Conservation (phyloP, 2,113 vertebrate species). For the Pedionomus torquatus region DNA sequence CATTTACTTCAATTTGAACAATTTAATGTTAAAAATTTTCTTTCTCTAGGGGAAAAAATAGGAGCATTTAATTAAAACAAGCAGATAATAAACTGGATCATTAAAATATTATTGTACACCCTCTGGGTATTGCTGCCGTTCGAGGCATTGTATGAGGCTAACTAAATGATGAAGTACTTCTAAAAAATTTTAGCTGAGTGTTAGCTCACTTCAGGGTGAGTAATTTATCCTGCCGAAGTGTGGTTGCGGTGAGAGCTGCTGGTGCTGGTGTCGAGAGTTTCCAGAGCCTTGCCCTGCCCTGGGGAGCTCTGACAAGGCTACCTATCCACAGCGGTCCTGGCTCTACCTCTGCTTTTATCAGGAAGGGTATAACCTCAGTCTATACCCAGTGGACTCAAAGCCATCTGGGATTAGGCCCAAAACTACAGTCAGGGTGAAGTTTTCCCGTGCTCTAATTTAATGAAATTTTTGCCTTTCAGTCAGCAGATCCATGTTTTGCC, state of each 20-base stretch:
- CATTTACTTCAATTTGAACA: slow-evolving; percentile 30
- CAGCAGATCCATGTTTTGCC: not conserved
- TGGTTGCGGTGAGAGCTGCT: not conserved
- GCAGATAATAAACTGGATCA: slow-evolving; percentile 18
- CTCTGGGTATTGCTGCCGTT: not conserved
- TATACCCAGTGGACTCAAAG: not conserved
- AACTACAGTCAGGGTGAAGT: not conserved
- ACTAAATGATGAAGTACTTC: not conserved
- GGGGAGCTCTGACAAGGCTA: not conserved
- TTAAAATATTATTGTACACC: slow-evolving; percentile 7
- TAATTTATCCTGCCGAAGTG: not conserved
- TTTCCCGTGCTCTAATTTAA: accelerated
- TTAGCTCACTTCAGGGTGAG: not conserved
- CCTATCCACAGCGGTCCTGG: not conserved
- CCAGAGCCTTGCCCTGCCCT: accelerated
- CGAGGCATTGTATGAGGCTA: not conserved
- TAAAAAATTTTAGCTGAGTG: not conserved
- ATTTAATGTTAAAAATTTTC: not conserved
- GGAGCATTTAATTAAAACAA: slow-evolving; percentile 41
- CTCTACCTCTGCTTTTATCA: not conserved
- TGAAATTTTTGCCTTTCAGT: not conserved
- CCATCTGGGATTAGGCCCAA: not conserved
- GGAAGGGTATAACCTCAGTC: not conserved
- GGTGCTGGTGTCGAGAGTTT: not conserved
- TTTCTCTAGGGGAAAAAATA: not conserved